Evolutionary conservation across 2,797 vertebrate genomes (phyloP), one percentile per base, ranked within the genome.

Genomic region (Silurus lanzhouensis): DNA sequence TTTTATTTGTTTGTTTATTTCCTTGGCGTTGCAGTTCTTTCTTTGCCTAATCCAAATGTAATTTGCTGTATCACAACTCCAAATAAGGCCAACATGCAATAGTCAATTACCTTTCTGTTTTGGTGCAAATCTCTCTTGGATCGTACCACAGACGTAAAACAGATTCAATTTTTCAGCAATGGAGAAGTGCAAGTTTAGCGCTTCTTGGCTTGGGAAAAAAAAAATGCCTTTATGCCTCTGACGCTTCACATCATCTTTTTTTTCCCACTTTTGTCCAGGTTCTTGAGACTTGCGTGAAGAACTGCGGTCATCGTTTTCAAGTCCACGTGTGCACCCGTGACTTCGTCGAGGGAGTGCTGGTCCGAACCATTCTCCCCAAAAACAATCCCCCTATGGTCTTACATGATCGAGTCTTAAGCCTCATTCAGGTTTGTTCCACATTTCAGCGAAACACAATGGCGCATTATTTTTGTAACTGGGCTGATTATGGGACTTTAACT

Each of bases 261-360:
- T 77, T 57, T 12, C 38, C 38, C 38, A 38, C 8, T 52, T 52
- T 52, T 52, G 48, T 67, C 4, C 89, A 99, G 98, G 97, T 98
- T 84, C 95, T 99, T 19, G 98, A 99, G 92, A 94, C 97, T 0
- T 99, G 98, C 0, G 98, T 99, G 87, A 99, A 99, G 94, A 99
- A 99, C 94, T 99, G 98, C 0, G 97, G 98, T 48, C 97, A 98
- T 88, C 96, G 98, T 79, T 98, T 99, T 92, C 98, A 99, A 0
- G 81, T 97, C 70, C 92, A 97, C 61, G 96, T 98, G 82, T 95
- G 97, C 48, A 96, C 95, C 58, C 96, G 96, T 89, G 97, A 99
- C 70, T 99, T 99, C 67, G 96, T 98, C 78, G 97, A 99, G 91
- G 96, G 95, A 0, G 97, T 99, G 87, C 92, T 99, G 77, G 98